These are phyloP conservation scores for Peromyscus aztecus DNA, from an alignment of 2,797 vertebrate genomes.

Conservation along the genomic window DNA sequence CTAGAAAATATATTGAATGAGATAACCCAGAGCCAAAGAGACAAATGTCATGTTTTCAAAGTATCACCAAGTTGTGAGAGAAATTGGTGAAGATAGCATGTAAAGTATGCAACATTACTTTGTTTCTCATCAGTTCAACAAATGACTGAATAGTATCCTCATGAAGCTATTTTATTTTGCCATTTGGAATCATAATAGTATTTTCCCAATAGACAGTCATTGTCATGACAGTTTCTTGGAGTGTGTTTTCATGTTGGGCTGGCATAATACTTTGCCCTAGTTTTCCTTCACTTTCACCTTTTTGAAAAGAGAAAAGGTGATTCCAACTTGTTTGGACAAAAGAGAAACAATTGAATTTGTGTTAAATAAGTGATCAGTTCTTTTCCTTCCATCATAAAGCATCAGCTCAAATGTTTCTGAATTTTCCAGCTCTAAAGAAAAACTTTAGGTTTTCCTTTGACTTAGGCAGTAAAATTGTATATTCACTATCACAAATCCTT, in stretches of 20 bases:
- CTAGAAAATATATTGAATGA: not conserved
- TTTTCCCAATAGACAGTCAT: conserved; percentile 68
- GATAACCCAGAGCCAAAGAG: not conserved
- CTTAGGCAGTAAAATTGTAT: not conserved
- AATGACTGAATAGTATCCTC: conserved; percentile 72
- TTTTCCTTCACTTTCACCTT: conserved; percentile 78
- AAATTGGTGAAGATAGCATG: fast-evolving
- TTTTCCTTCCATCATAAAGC: not conserved
- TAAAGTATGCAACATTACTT: conserved; percentile 7
- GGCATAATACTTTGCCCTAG: conserved; percentile 64
- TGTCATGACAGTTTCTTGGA: conserved; percentile 77
- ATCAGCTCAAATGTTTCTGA: not conserved
- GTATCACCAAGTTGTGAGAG: not conserved
- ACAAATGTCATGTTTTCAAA: not conserved
- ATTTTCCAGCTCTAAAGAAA: conserved; percentile 24
- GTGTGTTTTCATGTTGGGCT: conserved; percentile 78
- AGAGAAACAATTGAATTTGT: not conserved
- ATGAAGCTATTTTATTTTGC: conserved; percentile 80
- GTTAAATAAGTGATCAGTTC: conserved; percentile 49
- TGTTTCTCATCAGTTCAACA: conserved; percentile 67
- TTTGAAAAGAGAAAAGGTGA: conserved; percentile 12
- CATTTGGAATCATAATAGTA: conserved; percentile 69
- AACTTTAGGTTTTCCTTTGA: not conserved
- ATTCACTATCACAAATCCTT: not conserved
- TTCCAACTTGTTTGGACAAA: conserved; percentile 47